Percentiles rank a stretch among this genome's conserved stretches.
phyloP scores from a whole-genome alignment of 1,140 invertebrate genomes.

The Yoshiicerus persimilis region DNA sequence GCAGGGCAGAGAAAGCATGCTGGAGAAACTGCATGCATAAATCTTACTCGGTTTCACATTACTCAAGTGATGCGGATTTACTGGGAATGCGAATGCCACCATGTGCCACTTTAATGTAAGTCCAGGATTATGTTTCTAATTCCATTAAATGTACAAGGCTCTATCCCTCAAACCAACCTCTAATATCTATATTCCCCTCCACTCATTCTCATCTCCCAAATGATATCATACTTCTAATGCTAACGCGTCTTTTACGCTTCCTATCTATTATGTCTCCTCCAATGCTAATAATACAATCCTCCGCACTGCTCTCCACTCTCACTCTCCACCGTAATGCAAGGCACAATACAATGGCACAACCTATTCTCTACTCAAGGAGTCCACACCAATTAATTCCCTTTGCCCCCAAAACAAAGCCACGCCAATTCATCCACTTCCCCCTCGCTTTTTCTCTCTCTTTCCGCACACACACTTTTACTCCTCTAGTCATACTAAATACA shows the following conservation, averaged over 20 bases:
- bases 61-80: constrained; percentile 20
- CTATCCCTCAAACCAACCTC: constrained; percentile 24
- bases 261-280: background rate
- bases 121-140: constrained; percentile 35
- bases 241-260: background rate
- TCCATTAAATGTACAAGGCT: constrained; percentile 29
- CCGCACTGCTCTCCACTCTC: background rate
- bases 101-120: constrained; percentile 35
- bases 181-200: constrained; percentile 10
- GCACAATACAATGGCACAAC: background rate
- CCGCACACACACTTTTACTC: background rate
- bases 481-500: background rate
- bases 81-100: constrained; percentile 13
- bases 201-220: background rate
- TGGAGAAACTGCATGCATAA: constrained; percentile 12
- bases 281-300: background rate
- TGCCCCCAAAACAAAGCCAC: constrained; percentile 26
- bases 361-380: background rate
- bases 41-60: constrained; percentile 29
- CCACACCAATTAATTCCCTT: constrained; percentile 23
- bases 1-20: background rate
- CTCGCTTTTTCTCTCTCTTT: background rate
- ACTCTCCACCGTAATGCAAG: background rate
- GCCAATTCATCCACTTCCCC: constrained; percentile 15
- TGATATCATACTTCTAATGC: background rate